Conservation (phyloP, 2,888 invertebrate genomes). For the Caenorhabditis drosophilae region DNA sequence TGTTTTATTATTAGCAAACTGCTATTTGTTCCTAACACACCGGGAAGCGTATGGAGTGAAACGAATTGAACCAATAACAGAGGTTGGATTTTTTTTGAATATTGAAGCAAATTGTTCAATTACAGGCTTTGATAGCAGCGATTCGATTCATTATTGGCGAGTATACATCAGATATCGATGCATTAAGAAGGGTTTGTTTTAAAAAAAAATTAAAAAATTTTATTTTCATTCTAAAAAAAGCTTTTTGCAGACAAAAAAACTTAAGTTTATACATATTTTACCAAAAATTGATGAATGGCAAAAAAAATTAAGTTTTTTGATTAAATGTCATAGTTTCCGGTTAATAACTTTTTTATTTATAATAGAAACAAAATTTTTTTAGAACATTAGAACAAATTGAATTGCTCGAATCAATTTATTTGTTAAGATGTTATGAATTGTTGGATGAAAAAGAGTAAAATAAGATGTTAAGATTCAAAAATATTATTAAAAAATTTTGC, state of each 20-base stretch:
- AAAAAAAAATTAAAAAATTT: too few species aligned
- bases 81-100: not conserved
- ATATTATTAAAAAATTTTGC: too few species aligned
- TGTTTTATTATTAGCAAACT: conserved; percentile 11
- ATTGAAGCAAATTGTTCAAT: not conserved
- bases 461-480: too few species aligned
- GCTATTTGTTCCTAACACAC: conserved; percentile 9
- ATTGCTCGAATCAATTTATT: conserved; percentile 14
- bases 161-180: conserved; percentile 28
- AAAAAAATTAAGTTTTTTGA: conserved; percentile 7
- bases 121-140: conserved; percentile 16
- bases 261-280: conserved; percentile 15
- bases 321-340: conserved; percentile 11
- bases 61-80: not conserved
- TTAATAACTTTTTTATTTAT: not conserved
- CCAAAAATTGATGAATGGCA: conserved; percentile 23
- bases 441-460: conserved; percentile 4
- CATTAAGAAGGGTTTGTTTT: conserved; percentile 9
- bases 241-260: conserved; percentile 3
- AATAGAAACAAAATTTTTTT: conserved; percentile 1
- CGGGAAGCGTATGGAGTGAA: conserved; percentile 3
- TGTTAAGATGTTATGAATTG: conserved; percentile 5
- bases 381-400: conserved; percentile 15
- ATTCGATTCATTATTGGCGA: conserved; percentile 20
- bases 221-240: not conserved